These are phyloP conservation scores for Xestobium rufovillosum DNA, from an alignment of 2,888 invertebrate genomes.

Conservation along the genomic window DNA sequence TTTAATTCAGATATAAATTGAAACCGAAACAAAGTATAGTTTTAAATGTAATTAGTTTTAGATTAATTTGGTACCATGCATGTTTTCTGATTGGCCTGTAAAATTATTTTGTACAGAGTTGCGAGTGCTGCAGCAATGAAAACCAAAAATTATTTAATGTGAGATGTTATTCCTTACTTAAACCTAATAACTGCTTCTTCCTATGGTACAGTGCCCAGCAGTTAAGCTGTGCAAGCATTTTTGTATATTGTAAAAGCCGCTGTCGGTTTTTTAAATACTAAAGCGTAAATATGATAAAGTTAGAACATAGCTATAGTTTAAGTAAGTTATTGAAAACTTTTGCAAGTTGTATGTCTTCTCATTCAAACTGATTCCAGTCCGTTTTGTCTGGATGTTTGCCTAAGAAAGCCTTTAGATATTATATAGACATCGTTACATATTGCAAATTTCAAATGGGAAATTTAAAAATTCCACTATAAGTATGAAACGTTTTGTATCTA, in stretches of 20 bases:
- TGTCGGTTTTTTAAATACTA: conserved; percentile 38
- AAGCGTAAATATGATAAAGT: conserved; percentile 27
- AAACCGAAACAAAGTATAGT: no score
- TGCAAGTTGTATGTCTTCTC: conserved; percentile 37
- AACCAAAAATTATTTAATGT: conserved; percentile 14
- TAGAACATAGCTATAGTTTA: conserved; percentile 29
- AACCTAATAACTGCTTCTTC: conserved; percentile 35
- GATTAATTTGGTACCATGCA: no score
- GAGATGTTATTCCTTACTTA: no score
- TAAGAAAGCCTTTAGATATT: conserved; percentile 42
- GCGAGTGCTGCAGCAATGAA: no score
- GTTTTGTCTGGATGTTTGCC: conserved; percentile 40
- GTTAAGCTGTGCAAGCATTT: conserved; percentile 33
- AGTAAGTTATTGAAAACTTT: conserved; percentile 37
- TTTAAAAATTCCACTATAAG: no score
- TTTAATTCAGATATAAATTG: conserved; percentile 1
- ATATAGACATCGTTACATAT: conserved; percentile 35
- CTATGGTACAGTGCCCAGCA: conserved; percentile 34
- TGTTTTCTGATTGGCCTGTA: no score
- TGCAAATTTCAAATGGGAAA: no score
- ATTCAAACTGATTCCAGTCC: conserved; percentile 39
- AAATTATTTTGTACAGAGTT: no score
- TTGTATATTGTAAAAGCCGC: conserved; percentile 36
- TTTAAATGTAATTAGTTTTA: no score
- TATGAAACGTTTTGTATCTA: conserved; percentile 18